These are phyloP conservation scores for Syngnathus acus DNA, from an alignment of 2,797 vertebrate genomes.

Conservation along the genomic window DNA sequence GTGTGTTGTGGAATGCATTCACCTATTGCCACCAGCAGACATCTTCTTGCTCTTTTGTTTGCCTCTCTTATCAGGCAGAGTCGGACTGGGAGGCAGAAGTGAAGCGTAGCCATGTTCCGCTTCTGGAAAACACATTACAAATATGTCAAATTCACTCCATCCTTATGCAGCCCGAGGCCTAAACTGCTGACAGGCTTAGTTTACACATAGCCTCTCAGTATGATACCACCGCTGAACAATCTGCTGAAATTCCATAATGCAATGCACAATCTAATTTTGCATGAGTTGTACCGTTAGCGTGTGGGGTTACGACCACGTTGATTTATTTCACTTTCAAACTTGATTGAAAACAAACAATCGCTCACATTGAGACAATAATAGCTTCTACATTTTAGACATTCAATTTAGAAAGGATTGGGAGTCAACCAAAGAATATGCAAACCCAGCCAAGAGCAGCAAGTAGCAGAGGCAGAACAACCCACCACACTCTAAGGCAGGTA, in stretches of 20 bases:
- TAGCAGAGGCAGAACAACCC: too few species aligned
- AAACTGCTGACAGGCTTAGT: neutral
- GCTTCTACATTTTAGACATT: neutral
- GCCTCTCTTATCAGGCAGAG: conserved; percentile 60
- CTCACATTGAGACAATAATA: too few species aligned
- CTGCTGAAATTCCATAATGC: neutral
- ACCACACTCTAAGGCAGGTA: too few species aligned
- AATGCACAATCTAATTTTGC: neutral
- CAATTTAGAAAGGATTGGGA: too few species aligned
- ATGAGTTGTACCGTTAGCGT: neutral
- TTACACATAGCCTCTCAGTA: too few species aligned
- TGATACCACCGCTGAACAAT: neutral
- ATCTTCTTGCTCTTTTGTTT: conserved; percentile 71
- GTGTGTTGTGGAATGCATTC: conserved; percentile 29
- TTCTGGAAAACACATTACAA: conserved; percentile 53
- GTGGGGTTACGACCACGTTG: too few species aligned
- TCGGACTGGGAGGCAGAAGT: conserved; percentile 65
- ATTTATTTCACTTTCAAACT: neutral
- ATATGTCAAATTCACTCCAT: neutral
- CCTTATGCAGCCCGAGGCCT: neutral
- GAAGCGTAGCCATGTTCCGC: conserved; percentile 93
- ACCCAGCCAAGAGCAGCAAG: too few species aligned
- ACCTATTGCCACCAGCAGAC: conserved; percentile 74
- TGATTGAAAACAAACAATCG: too few species aligned
- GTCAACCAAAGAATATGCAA: neutral